Conservation (phyloP, 2,888 invertebrate genomes). For the Anthophora plumipes region DNA sequence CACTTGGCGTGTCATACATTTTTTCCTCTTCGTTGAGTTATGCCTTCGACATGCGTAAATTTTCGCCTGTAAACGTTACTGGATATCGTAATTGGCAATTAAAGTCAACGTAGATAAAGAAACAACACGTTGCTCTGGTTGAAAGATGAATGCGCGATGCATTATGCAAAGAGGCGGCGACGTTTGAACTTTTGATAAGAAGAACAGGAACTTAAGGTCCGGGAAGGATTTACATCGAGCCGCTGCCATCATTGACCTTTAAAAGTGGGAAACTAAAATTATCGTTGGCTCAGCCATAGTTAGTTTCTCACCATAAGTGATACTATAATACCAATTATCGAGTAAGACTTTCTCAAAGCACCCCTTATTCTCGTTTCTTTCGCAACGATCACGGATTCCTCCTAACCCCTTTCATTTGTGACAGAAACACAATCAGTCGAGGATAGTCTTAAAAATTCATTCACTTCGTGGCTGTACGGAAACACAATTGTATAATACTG, state of each 20-base stretch:
- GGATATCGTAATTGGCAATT: slow-evolving; percentile 46
- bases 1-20: background rate
- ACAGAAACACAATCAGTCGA: slow-evolving; percentile 3
- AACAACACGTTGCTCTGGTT: slow-evolving; percentile 23
- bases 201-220: slow-evolving; percentile 64
- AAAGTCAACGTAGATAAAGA: slow-evolving; percentile 37
- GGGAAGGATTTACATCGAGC: slow-evolving; percentile 66
- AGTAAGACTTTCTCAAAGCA: background rate
- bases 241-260: slow-evolving; percentile 76
- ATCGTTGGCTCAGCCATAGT: background rate
- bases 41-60: slow-evolving; percentile 7
- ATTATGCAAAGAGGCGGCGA: slow-evolving; percentile 74
- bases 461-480: slow-evolving; percentile 2
- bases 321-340: background rate
- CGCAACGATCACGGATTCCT: background rate
- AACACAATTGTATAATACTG: background rate
- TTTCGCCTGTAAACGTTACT: background rate
- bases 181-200: slow-evolving; percentile 81
- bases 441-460: slow-evolving; percentile 32
- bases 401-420: background rate
- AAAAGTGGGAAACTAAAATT: slow-evolving; percentile 49
- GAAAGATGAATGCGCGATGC: slow-evolving; percentile 75
- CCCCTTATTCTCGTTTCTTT: background rate
- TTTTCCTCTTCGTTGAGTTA: background rate
- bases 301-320: background rate